Conservation (phyloP, 2,888 invertebrate genomes). For the Agriopis marginaria region DNA sequence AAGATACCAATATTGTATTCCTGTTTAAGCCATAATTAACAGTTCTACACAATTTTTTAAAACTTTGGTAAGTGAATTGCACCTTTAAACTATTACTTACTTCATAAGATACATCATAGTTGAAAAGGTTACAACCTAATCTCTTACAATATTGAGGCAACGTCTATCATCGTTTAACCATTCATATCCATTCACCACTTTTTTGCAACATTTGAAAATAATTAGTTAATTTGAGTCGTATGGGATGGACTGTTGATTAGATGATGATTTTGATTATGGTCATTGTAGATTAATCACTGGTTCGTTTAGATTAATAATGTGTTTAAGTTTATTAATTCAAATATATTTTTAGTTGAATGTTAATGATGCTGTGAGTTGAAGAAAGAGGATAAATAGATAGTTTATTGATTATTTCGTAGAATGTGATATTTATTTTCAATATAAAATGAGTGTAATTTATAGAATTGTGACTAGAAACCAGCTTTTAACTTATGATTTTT, state of each 20-base stretch:
- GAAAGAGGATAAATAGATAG: neutral
- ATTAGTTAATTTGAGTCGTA: constrained; percentile 25
- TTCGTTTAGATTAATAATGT: constrained; percentile 13
- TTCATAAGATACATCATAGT: constrained; percentile 16
- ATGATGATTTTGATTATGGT: constrained; percentile 23
- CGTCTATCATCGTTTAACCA: neutral
- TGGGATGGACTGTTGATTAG: constrained; percentile 17
- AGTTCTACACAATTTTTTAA: constrained; percentile 7
- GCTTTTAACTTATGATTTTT: no score
- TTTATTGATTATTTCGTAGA: neutral
- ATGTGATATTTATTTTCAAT: neutral
- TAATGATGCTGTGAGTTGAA: constrained; percentile 5
- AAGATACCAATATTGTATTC: neutral
- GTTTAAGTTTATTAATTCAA: constrained; percentile 15
- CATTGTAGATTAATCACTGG: constrained; percentile 18
- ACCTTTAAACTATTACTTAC: constrained; percentile 23
- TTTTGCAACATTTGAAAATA: constrained; percentile 30
- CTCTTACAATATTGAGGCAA: constrained; percentile 38
- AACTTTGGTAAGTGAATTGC: constrained; percentile 13
- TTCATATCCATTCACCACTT: constrained; percentile 17
- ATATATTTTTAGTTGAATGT: constrained; percentile 13
- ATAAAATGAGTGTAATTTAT: no score
- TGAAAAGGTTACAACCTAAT: constrained; percentile 33
- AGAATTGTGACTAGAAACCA: no score
- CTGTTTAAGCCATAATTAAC: neutral